Percentiles rank a stretch among this genome's conserved stretches.
Conservation (phyloP, 2,888 invertebrate genomes). For the Agrochola circellaris region DNA sequence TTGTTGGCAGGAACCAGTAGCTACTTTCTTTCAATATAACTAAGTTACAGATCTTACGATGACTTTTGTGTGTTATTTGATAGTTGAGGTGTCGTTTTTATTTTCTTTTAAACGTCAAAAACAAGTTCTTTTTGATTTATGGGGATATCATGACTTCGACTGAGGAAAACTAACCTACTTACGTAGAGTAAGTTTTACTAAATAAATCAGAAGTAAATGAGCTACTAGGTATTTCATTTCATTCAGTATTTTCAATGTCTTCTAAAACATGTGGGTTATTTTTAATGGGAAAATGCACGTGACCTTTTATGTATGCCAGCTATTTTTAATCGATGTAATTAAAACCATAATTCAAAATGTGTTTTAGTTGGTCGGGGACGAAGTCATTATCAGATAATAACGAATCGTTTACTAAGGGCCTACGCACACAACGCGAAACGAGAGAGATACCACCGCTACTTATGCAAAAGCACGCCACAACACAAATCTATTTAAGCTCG, state of each 20-base stretch:
- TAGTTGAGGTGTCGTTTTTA: conserved; percentile 37
- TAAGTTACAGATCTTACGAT: conserved; percentile 41
- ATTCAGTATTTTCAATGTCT: conserved; percentile 20
- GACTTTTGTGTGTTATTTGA: conserved; percentile 49
- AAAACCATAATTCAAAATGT: conserved; percentile 58
- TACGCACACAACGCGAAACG: conserved; percentile 80
- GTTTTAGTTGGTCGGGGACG: conserved; percentile 64
- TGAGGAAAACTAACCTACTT: no score
- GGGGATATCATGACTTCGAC: neutral
- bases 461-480: conserved; percentile 87
- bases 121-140: conserved; percentile 24
- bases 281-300: conserved; percentile 17
- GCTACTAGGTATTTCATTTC: conserved; percentile 2
- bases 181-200: conserved; percentile 7
- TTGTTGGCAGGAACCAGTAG: neutral
- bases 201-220: conserved; percentile 15
- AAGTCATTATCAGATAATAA: conserved; percentile 80
- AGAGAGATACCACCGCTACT: conserved; percentile 78
- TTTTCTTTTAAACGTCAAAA: conserved; percentile 40
- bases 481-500: conserved; percentile 86
- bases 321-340: conserved; percentile 63
- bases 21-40: conserved; percentile 32
- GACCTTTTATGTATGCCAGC: conserved; percentile 33
- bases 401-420: conserved; percentile 80
- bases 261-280: conserved; percentile 14